Base-by-base conservation (phyloP, 1,140 invertebrate genomes). In the roundworm (Caenorhabditis elegans) region DNA sequence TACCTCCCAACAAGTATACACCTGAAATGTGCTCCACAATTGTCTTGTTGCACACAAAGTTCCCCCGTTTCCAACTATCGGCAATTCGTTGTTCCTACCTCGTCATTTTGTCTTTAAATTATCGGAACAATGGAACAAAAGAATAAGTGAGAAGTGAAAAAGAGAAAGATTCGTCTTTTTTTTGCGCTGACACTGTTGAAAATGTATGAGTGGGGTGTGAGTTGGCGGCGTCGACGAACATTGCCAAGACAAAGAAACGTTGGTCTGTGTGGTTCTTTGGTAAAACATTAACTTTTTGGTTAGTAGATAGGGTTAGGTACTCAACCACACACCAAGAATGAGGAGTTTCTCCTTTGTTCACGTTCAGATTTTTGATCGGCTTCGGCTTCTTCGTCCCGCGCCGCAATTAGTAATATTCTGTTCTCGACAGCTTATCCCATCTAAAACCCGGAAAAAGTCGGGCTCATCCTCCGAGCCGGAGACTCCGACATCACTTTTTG, bases 101-200 rank as follows among this genome's bases (percentile, higher is more conserved):
- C 31, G 60, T 39, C 31, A 70, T 22, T 70, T 65, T 70, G 31
- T 6, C 53, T 60, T 6, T 39, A 70, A 70, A 43, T 70, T 70
- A 43, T 70, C 19, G 17, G 34, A 70, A 70, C 60, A 70, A 70
- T 70, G 43, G 60, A 39, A 70, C 60, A 70, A 70, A 70, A 70
- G 60, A 70, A 70, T 70, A 36, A 39, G 60, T 70, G 60, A 70
- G 60, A 70, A 70, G 60, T 70, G 60, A 70, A 34, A 39, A 34
- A 60, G 31, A 34, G 55, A 70, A 70, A n/a, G n/a, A n/a, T n/a
- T n/a, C n/a, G 26, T 17, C 13, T 6, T 60, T 60, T 34, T 70
- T 34, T 60, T 34, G 24, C 5, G 19, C 47, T 60, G 60, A 70
- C 60, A 70, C 60, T 70, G 34, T 60, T 60, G 28, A 53, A 60